Percentiles rank a stretch among this genome's conserved stretches.
These are phyloP conservation scores for Atlantisia rogersi DNA, from an alignment of 2,113 vertebrate genomes.

Conservation along the genomic window DNA sequence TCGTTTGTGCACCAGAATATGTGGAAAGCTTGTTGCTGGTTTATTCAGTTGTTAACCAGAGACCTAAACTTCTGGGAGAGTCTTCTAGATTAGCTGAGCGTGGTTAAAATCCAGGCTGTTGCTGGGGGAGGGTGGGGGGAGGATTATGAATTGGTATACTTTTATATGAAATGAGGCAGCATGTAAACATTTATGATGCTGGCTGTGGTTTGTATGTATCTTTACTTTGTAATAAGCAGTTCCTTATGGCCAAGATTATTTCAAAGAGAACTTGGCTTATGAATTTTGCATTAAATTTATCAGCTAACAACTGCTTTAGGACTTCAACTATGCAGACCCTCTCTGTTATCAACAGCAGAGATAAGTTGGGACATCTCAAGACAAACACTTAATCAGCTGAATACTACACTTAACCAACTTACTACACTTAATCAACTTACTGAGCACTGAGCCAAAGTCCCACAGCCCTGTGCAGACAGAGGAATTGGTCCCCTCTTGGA, in stretches of 20 bases:
- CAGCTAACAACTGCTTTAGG: neutral
- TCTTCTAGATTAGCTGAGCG: neutral
- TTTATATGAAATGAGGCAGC: neutral
- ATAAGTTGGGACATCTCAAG: neutral
- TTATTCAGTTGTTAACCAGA: neutral
- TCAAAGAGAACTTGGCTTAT: neutral
- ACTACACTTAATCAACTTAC: neutral
- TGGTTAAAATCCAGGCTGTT: neutral
- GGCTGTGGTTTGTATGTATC: neutral
- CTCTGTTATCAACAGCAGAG: neutral
- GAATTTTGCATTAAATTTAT: neutral
- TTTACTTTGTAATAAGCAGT: neutral
- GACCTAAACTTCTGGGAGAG: neutral
- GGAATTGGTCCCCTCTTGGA: accelerated
- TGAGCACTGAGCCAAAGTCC: neutral
- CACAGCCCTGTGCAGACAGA: accelerated
- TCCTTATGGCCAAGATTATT: neutral
- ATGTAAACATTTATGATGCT: neutral
- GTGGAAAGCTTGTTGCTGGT: neutral
- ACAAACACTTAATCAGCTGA: neutral
- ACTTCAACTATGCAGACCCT: neutral
- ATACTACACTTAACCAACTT: neutral
- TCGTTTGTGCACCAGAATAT: neutral
- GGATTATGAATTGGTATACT: neutral
- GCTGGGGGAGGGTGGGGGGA: accelerated